phyloP scores from a whole-genome alignment of 1,140 invertebrate species.

The Habropoda laboriosa region DNA sequence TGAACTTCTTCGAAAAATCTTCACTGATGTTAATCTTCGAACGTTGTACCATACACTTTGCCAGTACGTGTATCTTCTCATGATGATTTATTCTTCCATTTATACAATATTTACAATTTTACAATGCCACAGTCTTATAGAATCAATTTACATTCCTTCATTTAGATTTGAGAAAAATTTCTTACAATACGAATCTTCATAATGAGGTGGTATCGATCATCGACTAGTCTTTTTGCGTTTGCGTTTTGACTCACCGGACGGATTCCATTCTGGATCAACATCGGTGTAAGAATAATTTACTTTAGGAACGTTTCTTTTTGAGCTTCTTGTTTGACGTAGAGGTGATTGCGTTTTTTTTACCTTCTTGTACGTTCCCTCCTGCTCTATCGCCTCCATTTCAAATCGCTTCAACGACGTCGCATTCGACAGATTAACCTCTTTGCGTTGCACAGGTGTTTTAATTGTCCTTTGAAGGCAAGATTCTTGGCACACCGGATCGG shows the following conservation, averaged over 20 bases:
- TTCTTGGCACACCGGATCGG: conserved; percentile 55
- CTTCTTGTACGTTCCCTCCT: conserved; percentile 59
- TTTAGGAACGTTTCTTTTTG: conserved; percentile 75
- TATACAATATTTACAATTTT: conserved; percentile 65
- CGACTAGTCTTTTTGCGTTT: conserved; percentile 74
- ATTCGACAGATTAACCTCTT: conserved; percentile 34
- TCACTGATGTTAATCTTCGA: conserved; percentile 54
- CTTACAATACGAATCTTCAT: conserved; percentile 52
- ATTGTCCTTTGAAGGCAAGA: conserved; percentile 50
- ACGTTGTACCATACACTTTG: conserved; percentile 40
- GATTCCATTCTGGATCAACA: conserved; percentile 74
- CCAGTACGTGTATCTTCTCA: conserved; percentile 27
- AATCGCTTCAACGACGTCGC: conserved; percentile 45
- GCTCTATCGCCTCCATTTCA: conserved; percentile 18
- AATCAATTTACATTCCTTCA: conserved; percentile 48
- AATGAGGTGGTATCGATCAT: conserved; percentile 73
- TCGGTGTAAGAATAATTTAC: conserved; percentile 77
- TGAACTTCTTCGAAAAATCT: conserved; percentile 34
- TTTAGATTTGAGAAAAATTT: conserved; percentile 31
- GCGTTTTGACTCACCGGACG: conserved; percentile 72
- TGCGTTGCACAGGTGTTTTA: conserved; percentile 53
- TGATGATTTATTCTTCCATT: conserved; percentile 29
- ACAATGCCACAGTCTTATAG: conserved; percentile 56
- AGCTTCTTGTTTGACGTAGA: conserved; percentile 70
- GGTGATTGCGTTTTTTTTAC: conserved; percentile 60